Base-by-base conservation (phyloP, 1,140 invertebrate species). In the Maconellicoccus hirsutus region DNA sequence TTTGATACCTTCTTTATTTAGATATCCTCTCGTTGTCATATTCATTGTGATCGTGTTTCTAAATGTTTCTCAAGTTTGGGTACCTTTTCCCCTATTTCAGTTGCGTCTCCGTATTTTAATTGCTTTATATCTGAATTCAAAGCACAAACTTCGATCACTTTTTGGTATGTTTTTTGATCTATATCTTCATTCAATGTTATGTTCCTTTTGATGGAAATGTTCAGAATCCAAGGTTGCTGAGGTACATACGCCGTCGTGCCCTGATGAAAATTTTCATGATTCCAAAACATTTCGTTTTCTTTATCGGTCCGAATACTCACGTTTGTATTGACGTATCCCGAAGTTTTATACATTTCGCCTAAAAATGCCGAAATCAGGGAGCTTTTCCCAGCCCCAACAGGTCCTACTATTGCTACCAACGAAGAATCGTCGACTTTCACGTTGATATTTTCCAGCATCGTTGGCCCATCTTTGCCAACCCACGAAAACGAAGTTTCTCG, bases 231-330 rank as follows among this genome's bases (percentile, higher is more conserved):
- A 8, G 83, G 80, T 75, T 84, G 81, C 74, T 86, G 84, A 4
- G 83, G 74, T 12, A 83, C 82, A 75, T 85, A 85, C 1, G 83
- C 83, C 6, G 83, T 76, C 10, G 73, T 70, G 7, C 80, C 81
- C 79, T 83, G 71, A 4, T 25, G 21, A 38, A 12, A 33, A 33
- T 6, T 33, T 52, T 38, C 42, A 8, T 19, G 42, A 33, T 52
- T 38, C 14, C 33, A 38, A 38, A 16, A 16, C 42, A 52, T 52
- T 52, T 16, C 3, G 6, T 3, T 19, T 3, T 52, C 10, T 3
- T 4, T 16, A 52, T 52, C 2, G n/a, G 3, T 75, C 96, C 91
- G 2, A 83, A 79, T 61, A 82, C 83, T 92, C 76, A 79, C 80
- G 72, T 77, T 76, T 10, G 80, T 78, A 73, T 79, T 79, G 0